Conservation (phyloP, 1,140 invertebrate genomes). For the Lordiphosa mommai region DNA sequence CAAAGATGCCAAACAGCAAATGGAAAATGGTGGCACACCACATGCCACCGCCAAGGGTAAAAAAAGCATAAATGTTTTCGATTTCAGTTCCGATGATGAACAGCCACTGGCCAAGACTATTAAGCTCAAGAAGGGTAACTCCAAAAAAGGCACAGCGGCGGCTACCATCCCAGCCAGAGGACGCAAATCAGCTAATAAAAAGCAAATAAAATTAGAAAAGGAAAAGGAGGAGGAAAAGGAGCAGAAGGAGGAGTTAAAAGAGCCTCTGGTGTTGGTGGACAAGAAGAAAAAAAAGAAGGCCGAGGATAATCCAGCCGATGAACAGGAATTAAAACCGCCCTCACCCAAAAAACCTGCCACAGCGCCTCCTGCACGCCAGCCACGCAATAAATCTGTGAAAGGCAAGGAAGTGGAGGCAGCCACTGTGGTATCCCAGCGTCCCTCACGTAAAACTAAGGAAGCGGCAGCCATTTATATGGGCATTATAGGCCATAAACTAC, state of each 20-base stretch:
- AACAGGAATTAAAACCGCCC: constrained; percentile 38
- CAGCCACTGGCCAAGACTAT: constrained; percentile 79
- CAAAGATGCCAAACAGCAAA: constrained; percentile 67
- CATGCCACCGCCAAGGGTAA: constrained; percentile 30
- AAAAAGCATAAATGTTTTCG: constrained; percentile 72
- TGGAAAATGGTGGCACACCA: constrained; percentile 50
- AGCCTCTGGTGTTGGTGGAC: background rate
- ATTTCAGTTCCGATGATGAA: constrained; percentile 80
- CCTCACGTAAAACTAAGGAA: constrained; percentile 87
- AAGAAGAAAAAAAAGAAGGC: constrained; percentile 43
- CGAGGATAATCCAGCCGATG: constrained; percentile 20
- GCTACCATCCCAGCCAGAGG: constrained; percentile 23
- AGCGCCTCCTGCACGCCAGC: constrained; percentile 15
- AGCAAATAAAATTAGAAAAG: constrained; percentile 16
- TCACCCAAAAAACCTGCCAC: constrained; percentile 43
- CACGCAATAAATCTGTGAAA: constrained; percentile 43
- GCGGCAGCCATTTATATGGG: constrained; percentile 88
- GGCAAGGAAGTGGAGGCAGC: constrained; percentile 26
- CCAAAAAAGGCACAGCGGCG: constrained; percentile 32
- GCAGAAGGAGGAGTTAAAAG: constrained; percentile 1
- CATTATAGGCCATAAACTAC: constrained; percentile 85
- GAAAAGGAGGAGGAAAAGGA: constrained; percentile 9
- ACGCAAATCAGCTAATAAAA: constrained; percentile 41
- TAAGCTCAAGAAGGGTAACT: constrained; percentile 64
- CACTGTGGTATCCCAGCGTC: constrained; percentile 75